A percentile compares a stretch with the other conserved stretches of the same genome.
phyloP scores from a whole-genome alignment of 2,113 vertebrate genomes.

The Phyllostomus discolor region DNA sequence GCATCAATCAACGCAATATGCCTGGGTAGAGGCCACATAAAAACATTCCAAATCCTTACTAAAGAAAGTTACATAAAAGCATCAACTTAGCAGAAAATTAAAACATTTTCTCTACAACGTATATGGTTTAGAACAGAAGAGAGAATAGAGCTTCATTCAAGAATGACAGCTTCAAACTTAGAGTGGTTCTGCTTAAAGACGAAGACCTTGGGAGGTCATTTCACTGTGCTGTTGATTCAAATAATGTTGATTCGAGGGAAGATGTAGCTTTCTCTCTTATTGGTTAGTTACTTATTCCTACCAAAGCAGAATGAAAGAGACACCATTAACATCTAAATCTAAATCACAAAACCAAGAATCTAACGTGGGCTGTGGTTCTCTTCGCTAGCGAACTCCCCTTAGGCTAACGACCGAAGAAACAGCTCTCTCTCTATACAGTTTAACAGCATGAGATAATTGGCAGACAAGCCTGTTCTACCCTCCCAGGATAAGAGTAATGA shows the following conservation, averaged over 20 bases:
- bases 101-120: neutral
- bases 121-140: neutral
- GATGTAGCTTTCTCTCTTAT: neutral
- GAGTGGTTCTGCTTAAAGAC: neutral
- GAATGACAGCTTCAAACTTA: neutral
- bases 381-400: neutral
- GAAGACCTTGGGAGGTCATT: neutral
- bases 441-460: neutral
- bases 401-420: neutral
- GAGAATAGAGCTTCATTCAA: neutral
- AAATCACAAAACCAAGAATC: neutral
- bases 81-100: neutral
- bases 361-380: neutral
- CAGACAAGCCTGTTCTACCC: neutral
- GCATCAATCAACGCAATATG: neutral
- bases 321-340: neutral
- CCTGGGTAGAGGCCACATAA: neutral
- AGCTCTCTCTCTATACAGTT: neutral
- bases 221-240: neutral
- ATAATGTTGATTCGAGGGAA: neutral
- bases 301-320: neutral
- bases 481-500: neutral
- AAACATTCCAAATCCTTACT: neutral
- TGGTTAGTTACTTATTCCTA: neutral
- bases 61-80: neutral